Conservation (phyloP, 1,140 invertebrate species). For the Lepidotrigona ventralis region DNA sequence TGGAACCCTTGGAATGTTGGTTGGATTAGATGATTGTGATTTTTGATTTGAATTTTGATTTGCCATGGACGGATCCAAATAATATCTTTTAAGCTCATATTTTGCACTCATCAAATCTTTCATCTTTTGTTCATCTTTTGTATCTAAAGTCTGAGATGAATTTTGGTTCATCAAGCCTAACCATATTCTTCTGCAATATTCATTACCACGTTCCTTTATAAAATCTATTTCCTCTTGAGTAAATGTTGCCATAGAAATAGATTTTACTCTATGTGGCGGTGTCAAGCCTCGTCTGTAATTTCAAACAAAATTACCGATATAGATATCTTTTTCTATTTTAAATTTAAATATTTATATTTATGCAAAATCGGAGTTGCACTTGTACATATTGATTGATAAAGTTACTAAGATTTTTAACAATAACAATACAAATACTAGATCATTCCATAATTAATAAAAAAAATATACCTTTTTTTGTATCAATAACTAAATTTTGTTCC, state of each 20-base stretch:
- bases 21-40: constrained; percentile 51
- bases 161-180: constrained; percentile 88
- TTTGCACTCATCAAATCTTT: constrained; percentile 96
- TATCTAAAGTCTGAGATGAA: constrained; percentile 77
- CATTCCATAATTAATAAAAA: not conserved
- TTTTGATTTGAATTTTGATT: constrained; percentile 67
- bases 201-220: constrained; percentile 94
- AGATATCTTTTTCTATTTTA: not conserved
- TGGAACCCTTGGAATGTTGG: constrained; percentile 70
- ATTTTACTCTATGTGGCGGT: constrained; percentile 98
- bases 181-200: constrained; percentile 95
- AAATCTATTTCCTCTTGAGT: constrained; percentile 97
- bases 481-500: not conserved
- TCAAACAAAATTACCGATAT: not conserved
- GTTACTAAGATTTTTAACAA: not conserved
- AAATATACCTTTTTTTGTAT: not conserved
- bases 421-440: not conserved
- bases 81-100: constrained; percentile 94
- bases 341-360: no score
- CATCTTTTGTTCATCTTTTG: constrained; percentile 93
- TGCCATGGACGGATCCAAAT: constrained; percentile 84
- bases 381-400: not conserved
- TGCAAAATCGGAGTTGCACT: no score
- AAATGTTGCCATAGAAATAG: constrained; percentile 99
- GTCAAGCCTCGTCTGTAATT: constrained; percentile 93